These are phyloP conservation scores for Papilio gigon DNA, from an alignment of 2,888 invertebrate genomes.

Conservation along the genomic window DNA sequence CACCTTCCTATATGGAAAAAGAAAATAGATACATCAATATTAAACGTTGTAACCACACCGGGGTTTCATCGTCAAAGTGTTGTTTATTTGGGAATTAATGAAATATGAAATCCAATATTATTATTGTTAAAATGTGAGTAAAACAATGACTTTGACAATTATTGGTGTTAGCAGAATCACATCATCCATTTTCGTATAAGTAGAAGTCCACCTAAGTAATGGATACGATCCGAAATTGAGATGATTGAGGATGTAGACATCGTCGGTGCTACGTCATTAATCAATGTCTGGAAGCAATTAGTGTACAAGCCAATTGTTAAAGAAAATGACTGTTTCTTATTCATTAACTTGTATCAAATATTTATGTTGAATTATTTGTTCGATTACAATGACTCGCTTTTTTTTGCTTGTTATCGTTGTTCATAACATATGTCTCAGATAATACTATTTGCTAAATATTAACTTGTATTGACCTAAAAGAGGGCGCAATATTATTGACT, in stretches of 20 bases:
- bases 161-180: constrained; percentile 17
- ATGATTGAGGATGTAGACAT: constrained; percentile 54
- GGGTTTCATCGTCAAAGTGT: too few relatives aligned
- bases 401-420: background rate
- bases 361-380: constrained; percentile 42
- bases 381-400: background rate
- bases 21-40: constrained; percentile 6
- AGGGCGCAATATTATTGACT: too few relatives aligned
- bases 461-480: too few relatives aligned
- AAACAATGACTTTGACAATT: constrained; percentile 1
- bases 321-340: constrained; percentile 50
- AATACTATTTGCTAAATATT: too few relatives aligned
- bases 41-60: constrained; percentile 3
- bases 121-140: background rate
- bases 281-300: constrained; percentile 61
- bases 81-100: too few relatives aligned
- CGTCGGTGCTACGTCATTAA: constrained; percentile 50
- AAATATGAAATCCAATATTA: background rate
- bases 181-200: constrained; percentile 43
- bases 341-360: constrained; percentile 46
- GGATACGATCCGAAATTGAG: constrained; percentile 57
- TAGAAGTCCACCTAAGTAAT: constrained; percentile 52
- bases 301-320: constrained; percentile 53
- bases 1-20: constrained; percentile 64
- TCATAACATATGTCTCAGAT: background rate